Percentiles rank a stretch among this genome's conserved stretches.
phyloP scores from a whole-genome alignment of 2,888 invertebrate genomes.

The Cinara cedri region DNA sequence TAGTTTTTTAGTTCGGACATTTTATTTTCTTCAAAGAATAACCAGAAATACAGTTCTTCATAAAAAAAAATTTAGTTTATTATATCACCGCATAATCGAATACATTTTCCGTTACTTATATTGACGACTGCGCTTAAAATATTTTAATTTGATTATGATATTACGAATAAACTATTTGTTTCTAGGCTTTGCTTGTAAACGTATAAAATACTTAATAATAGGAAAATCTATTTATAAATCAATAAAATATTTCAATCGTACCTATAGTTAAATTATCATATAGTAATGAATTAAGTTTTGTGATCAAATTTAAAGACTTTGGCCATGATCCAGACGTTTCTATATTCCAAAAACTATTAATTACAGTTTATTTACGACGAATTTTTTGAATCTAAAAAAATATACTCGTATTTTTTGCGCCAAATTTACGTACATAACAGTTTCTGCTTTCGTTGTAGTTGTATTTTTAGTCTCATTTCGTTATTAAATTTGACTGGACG shows the following conservation, averaged over 20 bases:
- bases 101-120: too few relatives aligned
- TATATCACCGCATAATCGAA: too few relatives aligned
- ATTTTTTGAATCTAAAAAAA: constrained; percentile 24
- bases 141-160: too few relatives aligned
- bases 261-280: not conserved
- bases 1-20: too few relatives aligned
- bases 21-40: too few relatives aligned
- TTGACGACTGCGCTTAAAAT: too few relatives aligned
- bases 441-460: not conserved
- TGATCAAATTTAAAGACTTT: constrained; percentile 22
- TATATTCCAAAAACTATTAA: constrained; percentile 3
- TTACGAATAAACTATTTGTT: too few relatives aligned
- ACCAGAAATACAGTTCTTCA: too few relatives aligned
- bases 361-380: constrained; percentile 15
- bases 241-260: constrained; percentile 7
- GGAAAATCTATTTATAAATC: too few relatives aligned
- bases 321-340: constrained; percentile 34
- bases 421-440: constrained; percentile 13
- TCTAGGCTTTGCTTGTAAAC: too few relatives aligned
- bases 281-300: constrained; percentile 10
- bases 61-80: too few relatives aligned
- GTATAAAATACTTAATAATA: too few relatives aligned
- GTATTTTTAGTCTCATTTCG: not conserved
- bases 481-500: not conserved
- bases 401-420: not conserved